Evolutionary conservation across 2,888 invertebrate species (phyloP), one percentile per base, ranked within the genome.

Genomic region (Prosapia bicincta): DNA sequence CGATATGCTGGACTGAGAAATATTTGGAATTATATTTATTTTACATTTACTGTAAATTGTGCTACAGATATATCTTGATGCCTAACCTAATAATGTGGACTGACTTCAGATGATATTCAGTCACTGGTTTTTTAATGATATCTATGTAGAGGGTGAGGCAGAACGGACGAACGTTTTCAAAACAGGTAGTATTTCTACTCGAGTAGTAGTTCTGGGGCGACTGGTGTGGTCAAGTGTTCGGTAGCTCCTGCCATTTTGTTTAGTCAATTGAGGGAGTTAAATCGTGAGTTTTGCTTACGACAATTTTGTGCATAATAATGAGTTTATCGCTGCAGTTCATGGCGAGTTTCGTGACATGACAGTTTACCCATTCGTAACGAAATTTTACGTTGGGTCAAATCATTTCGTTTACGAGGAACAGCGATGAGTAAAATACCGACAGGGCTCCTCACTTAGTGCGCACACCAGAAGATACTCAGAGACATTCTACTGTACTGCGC

Each of bases 391-490:
- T 54, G 54, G 54, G 54, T 54, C 20, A 20, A 54, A 54, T n/a
- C 20, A 9, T 20, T 54, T 54, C 20, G 20, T 54, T 20, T 20
- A n/a, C 20, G 20, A 54, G 54, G 54, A 20, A 20, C 20, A 20
- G n/a, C 6, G 30, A 5, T 30, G n/a, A n/a, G n/a, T n/a, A n/a
- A n/a, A n/a, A n/a, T n/a, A n/a, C n/a, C n/a, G n/a, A n/a, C n/a
- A n/a, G n/a, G n/a, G n/a, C n/a, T n/a, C n/a, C n/a, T n/a, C n/a
- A n/a, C n/a, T n/a, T n/a, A n/a, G n/a, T 71, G 66, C 10, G 20
- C 30, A 72, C 71, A 20, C 71, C 71, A 54, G 25, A 71, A 71
- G 66, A 66, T 26, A 66, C 66, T 72, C 23, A 66, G 66, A 65
- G 72, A 28, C 66, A 72, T 72, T 65, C 66, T 71, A 23, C 13